Conservation (phyloP, 2,797 vertebrate genomes). For the Enteromius treurensis region DNA sequence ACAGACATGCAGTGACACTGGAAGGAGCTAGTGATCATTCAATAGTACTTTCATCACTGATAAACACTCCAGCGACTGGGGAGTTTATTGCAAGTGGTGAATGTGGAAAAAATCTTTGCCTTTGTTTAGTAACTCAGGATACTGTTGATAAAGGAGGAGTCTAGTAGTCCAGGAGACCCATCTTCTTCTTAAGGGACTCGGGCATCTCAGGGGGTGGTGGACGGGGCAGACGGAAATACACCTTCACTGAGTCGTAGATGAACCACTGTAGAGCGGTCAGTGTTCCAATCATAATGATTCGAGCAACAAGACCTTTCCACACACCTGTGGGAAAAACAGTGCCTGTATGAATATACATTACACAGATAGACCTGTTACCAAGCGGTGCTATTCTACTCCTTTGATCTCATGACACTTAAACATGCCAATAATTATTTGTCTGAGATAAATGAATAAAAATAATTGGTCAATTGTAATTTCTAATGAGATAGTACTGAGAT, state of each 20-base stretch:
- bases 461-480: background rate
- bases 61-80: slow-evolving; percentile 17
- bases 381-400: background rate
- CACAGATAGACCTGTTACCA: background rate
- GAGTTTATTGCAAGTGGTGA: background rate
- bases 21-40: background rate
- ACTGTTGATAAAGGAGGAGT: background rate
- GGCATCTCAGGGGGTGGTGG: slow-evolving; percentile 89
- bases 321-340: slow-evolving; percentile 73
- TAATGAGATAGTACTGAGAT: background rate
- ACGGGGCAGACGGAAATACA: slow-evolving; percentile 87
- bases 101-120: slow-evolving; percentile 7
- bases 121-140: background rate
- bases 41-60: background rate
- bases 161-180: slow-evolving; percentile 69
- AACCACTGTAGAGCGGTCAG: slow-evolving; percentile 89
- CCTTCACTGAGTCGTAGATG: slow-evolving; percentile 90
- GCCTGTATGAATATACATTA: background rate
- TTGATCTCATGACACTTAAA: background rate
- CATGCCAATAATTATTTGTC: background rate
- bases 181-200: slow-evolving; percentile 87
- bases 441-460: background rate
- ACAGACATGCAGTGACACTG: background rate
- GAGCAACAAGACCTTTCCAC: slow-evolving; percentile 87
- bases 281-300: slow-evolving; percentile 91